phyloP scores from a whole-genome alignment of 2,113 vertebrate genomes.

The Tachysurus fulvidraco region DNA sequence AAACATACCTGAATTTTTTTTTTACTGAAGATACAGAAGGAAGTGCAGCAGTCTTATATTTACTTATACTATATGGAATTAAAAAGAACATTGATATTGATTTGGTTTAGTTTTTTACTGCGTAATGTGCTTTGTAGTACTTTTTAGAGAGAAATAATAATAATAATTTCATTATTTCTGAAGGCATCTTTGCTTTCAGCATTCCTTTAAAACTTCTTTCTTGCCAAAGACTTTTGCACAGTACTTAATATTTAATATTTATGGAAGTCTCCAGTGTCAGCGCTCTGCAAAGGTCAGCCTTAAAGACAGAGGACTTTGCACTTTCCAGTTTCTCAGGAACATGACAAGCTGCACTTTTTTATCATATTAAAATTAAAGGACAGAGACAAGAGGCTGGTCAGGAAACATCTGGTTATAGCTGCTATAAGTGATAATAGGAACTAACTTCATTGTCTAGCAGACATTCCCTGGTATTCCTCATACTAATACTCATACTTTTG shows the following conservation, averaged over 20 bases:
- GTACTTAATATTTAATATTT: not conserved
- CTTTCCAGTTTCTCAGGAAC: not conserved
- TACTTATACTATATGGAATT: no score
- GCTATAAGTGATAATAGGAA: not conserved
- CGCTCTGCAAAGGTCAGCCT: slow-evolving; percentile 2
- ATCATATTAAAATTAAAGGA: not conserved
- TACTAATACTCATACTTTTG: no score
- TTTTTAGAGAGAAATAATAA: not conserved
- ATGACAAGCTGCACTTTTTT: not conserved
- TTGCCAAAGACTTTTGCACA: not conserved
- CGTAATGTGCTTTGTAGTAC: not conserved
- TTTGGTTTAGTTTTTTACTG: not conserved
- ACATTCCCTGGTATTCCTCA: not conserved
- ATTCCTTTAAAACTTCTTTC: not conserved
- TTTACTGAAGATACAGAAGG: no score
- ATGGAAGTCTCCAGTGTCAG: not conserved
- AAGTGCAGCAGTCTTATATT: no score
- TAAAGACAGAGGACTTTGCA: not conserved
- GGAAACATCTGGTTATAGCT: not conserved
- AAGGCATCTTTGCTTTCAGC: not conserved
- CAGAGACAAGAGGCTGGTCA: not conserved
- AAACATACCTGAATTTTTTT: no score
- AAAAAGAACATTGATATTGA: no score
- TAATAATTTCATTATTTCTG: not conserved
- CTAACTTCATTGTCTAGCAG: not conserved